A percentile compares a stretch with the other conserved stretches of the same genome.
These are phyloP conservation scores for Brachyopa scutellaris DNA, from an alignment of 2,888 invertebrate genomes.

Conservation along the genomic window DNA sequence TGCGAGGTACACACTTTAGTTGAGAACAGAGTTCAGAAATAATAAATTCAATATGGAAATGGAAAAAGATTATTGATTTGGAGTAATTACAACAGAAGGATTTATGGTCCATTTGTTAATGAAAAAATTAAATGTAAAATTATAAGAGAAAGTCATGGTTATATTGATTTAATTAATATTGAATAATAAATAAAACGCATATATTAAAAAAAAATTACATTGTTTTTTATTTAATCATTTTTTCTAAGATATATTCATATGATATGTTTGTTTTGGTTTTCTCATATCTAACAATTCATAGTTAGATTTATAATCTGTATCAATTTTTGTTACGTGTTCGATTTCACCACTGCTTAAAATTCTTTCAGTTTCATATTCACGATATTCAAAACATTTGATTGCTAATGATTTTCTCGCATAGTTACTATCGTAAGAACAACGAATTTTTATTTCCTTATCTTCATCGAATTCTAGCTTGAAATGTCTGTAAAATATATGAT, in stretches of 20 bases:
- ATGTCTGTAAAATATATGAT: constrained; percentile 56
- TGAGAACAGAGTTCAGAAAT: too few species aligned
- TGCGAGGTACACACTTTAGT: too few species aligned
- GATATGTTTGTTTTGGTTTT: too few species aligned
- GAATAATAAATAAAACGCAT: neutral
- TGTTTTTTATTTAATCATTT: neutral
- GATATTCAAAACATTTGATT: constrained; percentile 48
- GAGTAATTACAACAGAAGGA: neutral
- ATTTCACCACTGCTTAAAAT: constrained; percentile 40
- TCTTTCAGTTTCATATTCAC: constrained; percentile 35
- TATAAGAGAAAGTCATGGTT: neutral
- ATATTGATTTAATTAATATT: neutral
- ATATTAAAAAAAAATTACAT: neutral
- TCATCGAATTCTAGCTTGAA: constrained; percentile 47
- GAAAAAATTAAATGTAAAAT: neutral
- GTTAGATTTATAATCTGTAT: neutral
- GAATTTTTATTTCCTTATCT: constrained; percentile 24
- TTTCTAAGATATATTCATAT: neutral
- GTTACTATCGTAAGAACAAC: constrained; percentile 39
- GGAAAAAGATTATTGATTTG: neutral
- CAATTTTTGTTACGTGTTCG: neutral
- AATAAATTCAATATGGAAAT: too few species aligned
- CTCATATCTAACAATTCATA: neutral
- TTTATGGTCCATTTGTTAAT: neutral
- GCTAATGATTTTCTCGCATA: constrained; percentile 14